Evolutionary conservation across 2,888 invertebrate species (phyloP), one percentile per base, ranked within the genome.

Genomic region (Camptogramma bilineatum): DNA sequence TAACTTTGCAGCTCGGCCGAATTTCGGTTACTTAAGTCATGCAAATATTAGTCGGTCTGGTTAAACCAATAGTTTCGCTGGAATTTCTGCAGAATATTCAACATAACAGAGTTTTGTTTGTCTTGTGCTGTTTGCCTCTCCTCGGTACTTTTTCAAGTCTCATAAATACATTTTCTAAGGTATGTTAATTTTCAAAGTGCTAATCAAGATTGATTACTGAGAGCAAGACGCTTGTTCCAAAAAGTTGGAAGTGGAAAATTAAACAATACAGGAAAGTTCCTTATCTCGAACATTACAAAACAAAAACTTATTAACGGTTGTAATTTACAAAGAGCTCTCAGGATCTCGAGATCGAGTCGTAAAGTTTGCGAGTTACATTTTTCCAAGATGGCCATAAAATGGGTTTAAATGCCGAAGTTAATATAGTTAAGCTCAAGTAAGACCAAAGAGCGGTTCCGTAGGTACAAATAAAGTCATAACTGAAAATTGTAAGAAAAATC

Each of bases 291-390:
- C 58, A 66, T 62, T 58, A 57, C 59, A 58, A 68, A 68, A 66
- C 62, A 63, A 65, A 61, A 63, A 51, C 66, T 64, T 67, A 62
- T 68, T 68, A 71, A 60, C 62, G 60, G 65, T 51, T 51, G 62
- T 66, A 66, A 67, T 66, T 68, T 61, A 62, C 69, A 64, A 66
- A 69, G 68, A 68, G 69, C 66, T 69, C 61, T 68, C 54, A 54
- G 47, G 52, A 56, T 70, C 62, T 66, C 53, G 53, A 50, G 61
- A 61, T 53, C 56, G 52, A 55, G 42, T 52, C 47, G 52, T 58
- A 55, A 58, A 64, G 39, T 67, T 64, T 52, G 21, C 16, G 53
- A 62, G 53, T 56, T 59, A 55, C 44, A 48, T 62, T 68, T 62
- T 68, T 66, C 50, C 46, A 52, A 68, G 48, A 56, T 51, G 62